Base-by-base conservation (phyloP, 2,888 invertebrate species). In the Drosophila fulvimacula region DNA sequence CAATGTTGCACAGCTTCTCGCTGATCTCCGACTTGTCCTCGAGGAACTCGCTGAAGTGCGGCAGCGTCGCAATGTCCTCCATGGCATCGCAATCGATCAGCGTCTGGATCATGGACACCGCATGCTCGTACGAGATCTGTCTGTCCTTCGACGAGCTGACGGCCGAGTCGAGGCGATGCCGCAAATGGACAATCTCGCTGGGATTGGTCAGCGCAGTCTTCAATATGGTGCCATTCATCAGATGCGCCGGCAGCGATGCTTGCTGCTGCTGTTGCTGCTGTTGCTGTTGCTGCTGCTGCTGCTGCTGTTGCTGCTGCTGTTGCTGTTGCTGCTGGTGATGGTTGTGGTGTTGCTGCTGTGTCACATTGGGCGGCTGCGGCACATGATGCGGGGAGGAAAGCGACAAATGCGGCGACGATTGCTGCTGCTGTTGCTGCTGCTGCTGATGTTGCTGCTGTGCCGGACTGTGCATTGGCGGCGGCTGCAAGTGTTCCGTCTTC, bases 1-100 rank as follows among this genome's bases (percentile, higher is more conserved):
- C 98, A 91, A 99, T 97, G 93, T 96, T 97, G 94, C 98, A 98
- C 87, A 98, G 94, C 93, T 96, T 98, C 92, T 97, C 97, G 90
- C 96, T 97, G 90, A 97, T 95, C 93, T 97, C 97, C 82, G 97
- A 96, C 91, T 97, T 97, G 92, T 97, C 97, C 93, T 97, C 97
- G 82, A 98, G 94, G 91, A 97, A 95, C 93, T 97, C 97, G 90
- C 97, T 97, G 93, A 98, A 94, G 93, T 97, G 98, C 93, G 97
- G 95, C 86, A 96, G 95, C 83, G 98, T 98, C 70, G 98, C 98
- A 90, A 98, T 97, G 91, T 98, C 97, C 93, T 98, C 98, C 94
- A 98, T 97, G 91, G 98, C 97, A 93, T 98, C 98, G 94, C 98
- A 98, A 93, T 98, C 98, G 93, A 98, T 97, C 79, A 98, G 94